Base-by-base conservation (phyloP, 2,113 vertebrate species). In the Oncorhynchus nerka region DNA sequence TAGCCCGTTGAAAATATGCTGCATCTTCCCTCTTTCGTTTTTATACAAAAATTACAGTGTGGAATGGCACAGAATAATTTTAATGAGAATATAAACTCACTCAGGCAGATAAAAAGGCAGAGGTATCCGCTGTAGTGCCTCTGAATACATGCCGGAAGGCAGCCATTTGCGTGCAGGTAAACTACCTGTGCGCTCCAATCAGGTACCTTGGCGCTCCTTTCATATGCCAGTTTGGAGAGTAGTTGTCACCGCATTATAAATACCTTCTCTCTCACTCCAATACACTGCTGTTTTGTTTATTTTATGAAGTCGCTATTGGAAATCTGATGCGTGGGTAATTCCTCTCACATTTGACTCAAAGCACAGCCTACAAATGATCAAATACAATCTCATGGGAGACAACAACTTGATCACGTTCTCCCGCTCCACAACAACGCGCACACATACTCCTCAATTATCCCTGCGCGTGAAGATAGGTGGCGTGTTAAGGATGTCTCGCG, bases 401-500 rank as follows among this genome's bases (percentile, higher is more conserved):
- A 70, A 24, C 68, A 70, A 70, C 67, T 95, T 95, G 94, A 94
- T 95, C 93, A 94, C 93, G 92, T 93, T 70, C 51, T 32, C 39
- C 9, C 9, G 95, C 94, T 93, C 93, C 95, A 93, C 39, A 75
- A 30, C 93, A 93, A 94, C 94, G 93, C 93, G 22, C 59, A 94
- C 95, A 95, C 94, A 91, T 92, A 91, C 93, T 94, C 92, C 93
- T 93, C 94, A 94, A 94, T 95, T 96, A 97, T 98, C 94, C 96
- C 96, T 95, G 93, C 91, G 91, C 92, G 93, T 93, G 95, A 95
- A 96, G 96, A 96, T 96, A 97, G 97, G 95, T 96, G 96, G 97
- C 96, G 97, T 93, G 95, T 95, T 94, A 91, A 84, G 93, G 93
- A 94, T 94, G 94, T 94, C 95, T 95, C 93, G 91, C 93, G 92